phyloP scores from a whole-genome alignment of 2,888 invertebrate species.

The Megastigmus dorsalis region DNA sequence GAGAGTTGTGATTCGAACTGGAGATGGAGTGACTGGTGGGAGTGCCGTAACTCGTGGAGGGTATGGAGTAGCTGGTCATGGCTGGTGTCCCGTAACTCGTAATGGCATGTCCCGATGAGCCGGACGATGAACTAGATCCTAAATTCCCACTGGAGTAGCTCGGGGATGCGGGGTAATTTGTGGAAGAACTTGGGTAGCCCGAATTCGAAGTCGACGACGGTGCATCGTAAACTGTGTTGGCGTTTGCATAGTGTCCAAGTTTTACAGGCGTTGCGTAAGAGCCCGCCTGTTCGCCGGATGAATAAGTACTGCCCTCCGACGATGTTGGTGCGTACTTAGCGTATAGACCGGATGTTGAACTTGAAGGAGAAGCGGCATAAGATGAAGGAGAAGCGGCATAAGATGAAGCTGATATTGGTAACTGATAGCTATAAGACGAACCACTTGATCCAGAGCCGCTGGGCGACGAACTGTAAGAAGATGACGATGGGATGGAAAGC shows the following conservation, averaged over 20 bases:
- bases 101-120: constrained; percentile 10
- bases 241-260: constrained; percentile 39
- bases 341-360: constrained; percentile 50
- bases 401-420: constrained; percentile 61
- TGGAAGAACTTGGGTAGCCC: constrained; percentile 40
- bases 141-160: constrained; percentile 40
- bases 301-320: constrained; percentile 60
- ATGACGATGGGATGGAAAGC: constrained; percentile 36
- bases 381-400: constrained; percentile 55
- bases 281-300: neutral
- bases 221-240: constrained; percentile 42
- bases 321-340: constrained; percentile 63
- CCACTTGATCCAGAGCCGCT: constrained; percentile 57
- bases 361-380: constrained; percentile 51
- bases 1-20: constrained; percentile 35
- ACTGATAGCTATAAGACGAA: constrained; percentile 63
- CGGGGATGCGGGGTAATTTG: constrained; percentile 21
- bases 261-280: constrained; percentile 3
- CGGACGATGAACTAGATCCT: constrained; percentile 10
- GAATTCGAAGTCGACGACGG: constrained; percentile 50
- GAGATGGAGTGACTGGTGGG: constrained; percentile 27
- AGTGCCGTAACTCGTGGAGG: constrained; percentile 48
- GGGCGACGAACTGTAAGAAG: constrained; percentile 51
- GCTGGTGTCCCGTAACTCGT: constrained; percentile 52
- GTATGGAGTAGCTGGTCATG: constrained; percentile 37